A percentile compares a stretch with the other conserved stretches of the same genome.
Evolutionary conservation across 37 sponge, comb jelly and placozoan species (phyloP).

Genomic region (Chondrilla cf. caribensis): DNA sequence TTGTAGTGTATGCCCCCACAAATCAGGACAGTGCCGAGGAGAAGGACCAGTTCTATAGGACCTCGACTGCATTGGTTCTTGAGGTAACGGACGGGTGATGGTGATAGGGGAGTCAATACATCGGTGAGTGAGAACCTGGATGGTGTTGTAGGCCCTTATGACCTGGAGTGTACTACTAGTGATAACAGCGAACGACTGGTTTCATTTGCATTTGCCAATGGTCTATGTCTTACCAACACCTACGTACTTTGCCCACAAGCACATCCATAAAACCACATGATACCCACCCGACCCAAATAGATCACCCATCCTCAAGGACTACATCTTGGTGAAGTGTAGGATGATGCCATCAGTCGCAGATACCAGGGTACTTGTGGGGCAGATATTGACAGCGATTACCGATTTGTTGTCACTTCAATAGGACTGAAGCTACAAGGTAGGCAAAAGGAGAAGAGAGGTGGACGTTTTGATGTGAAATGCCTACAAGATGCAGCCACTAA

Average conservation of each 20-base stretch:
- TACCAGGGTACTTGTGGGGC: not conserved
- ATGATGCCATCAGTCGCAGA: not conserved
- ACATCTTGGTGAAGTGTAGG: not conserved
- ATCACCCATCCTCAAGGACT: not conserved
- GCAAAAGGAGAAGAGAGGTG: conserved; percentile 7
- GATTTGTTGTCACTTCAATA: no score
- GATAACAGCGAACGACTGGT: conserved; percentile 5
- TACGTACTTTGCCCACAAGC: conserved; percentile 10
- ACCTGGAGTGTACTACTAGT: not conserved
- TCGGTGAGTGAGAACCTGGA: not conserved
- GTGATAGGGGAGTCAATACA: not conserved
- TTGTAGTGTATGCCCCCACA: conserved; percentile 13
- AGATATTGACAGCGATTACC: conserved; percentile 16
- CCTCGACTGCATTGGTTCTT: not conserved
- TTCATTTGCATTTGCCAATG: conserved; percentile 16
- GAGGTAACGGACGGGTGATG: conserved; percentile 19
- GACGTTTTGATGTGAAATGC: not conserved
- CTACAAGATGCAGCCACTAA: not conserved
- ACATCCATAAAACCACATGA: conserved; percentile 7
- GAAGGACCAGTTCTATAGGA: conserved; percentile 17
- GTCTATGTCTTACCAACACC: conserved; percentile 5
- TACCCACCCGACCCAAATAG: not conserved
- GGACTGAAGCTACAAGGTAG: not conserved
- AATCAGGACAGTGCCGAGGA: conserved; percentile 10
- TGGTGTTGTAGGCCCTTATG: conserved; percentile 10